Percentiles rank a stretch among this genome's conserved stretches.
Conservation (phyloP, 2,888 invertebrate species). For the Synergus gifuensis region DNA sequence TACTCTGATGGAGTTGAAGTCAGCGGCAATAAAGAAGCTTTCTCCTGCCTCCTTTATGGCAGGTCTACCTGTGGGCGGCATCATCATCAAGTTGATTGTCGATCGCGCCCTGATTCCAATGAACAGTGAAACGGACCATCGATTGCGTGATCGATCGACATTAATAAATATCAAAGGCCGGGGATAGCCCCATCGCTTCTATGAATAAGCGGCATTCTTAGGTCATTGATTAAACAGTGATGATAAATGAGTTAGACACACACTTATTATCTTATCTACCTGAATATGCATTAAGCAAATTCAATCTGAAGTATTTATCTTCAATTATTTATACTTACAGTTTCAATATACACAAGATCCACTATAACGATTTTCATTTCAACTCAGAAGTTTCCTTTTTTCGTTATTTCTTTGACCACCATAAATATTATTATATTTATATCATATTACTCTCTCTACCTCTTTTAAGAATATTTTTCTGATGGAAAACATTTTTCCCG, state of each 20-base stretch:
- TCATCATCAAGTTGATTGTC: slow-evolving; percentile 50
- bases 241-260: not conserved
- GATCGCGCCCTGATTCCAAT: slow-evolving; percentile 46
- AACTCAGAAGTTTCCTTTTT: not conserved
- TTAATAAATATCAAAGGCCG: slow-evolving; percentile 24
- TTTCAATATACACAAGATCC: slow-evolving; percentile 15
- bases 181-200: not conserved
- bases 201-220: slow-evolving; percentile 18
- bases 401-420: not conserved
- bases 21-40: slow-evolving; percentile 33
- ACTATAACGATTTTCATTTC: not conserved
- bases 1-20: slow-evolving; percentile 23
- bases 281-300: not conserved
- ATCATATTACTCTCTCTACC: no score
- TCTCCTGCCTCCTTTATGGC: slow-evolving; percentile 20
- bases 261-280: slow-evolving; percentile 10
- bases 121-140: slow-evolving; percentile 41
- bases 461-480: not conserved
- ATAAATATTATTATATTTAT: no score
- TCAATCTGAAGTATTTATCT: slow-evolving; percentile 12
- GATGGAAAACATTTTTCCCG: not conserved
- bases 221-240: slow-evolving; percentile 8
- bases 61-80: slow-evolving; percentile 6
- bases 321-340: slow-evolving; percentile 1
- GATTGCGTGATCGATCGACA: slow-evolving; percentile 35